These are phyloP conservation scores for Epinephelus cyanopodus DNA, from an alignment of 2,113 vertebrate species.

Conservation along the genomic window DNA sequence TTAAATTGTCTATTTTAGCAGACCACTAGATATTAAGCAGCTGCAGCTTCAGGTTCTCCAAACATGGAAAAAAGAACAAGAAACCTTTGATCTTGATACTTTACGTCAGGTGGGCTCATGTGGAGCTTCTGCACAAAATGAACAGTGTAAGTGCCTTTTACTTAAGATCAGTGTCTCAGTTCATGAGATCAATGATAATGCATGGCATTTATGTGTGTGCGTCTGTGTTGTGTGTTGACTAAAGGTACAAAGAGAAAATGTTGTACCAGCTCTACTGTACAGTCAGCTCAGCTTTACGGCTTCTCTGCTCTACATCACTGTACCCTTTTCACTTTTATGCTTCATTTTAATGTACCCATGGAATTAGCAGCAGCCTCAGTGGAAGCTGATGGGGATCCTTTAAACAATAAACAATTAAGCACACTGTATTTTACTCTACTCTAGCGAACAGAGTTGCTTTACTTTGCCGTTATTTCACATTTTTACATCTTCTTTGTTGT, in stretches of 20 bases:
- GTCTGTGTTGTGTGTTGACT: too few relatives aligned
- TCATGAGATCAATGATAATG: background rate
- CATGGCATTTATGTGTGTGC: too few relatives aligned
- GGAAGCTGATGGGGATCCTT: background rate
- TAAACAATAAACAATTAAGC: background rate
- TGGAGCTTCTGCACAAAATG: background rate
- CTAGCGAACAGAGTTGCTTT: background rate
- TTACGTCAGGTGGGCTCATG: background rate
- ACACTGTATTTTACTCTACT: background rate
- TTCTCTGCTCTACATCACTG: background rate
- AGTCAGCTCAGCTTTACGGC: too few relatives aligned
- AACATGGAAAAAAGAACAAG: background rate
- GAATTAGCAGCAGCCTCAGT: background rate
- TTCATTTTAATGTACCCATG: background rate
- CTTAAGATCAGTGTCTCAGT: background rate
- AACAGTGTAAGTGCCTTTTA: slow-evolving; percentile 15
- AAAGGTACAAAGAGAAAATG: too few relatives aligned
- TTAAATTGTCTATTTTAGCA: background rate
- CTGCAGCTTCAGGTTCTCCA: background rate
- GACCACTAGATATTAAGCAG: background rate
- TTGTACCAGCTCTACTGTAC: too few relatives aligned
- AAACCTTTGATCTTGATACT: background rate
- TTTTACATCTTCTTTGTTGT: background rate
- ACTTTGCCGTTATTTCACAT: background rate
- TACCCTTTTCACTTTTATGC: background rate